Percentiles rank a stretch among this genome's conserved stretches.
Conservation (phyloP, 92 coral and sea anemone genomes). For the Epizoanthus rinbou region DNA sequence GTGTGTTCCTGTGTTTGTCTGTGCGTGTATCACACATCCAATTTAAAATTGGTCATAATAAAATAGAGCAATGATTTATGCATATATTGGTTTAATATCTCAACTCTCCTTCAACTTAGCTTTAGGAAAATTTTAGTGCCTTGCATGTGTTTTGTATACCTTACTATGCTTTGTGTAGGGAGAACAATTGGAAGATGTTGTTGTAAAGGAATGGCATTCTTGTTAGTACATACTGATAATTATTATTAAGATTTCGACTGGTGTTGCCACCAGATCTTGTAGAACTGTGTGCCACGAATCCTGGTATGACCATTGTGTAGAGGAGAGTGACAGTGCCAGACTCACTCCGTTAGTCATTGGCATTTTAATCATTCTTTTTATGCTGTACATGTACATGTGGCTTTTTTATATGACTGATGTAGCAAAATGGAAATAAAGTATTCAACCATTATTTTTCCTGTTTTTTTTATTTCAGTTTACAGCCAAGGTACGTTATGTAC, state of each 20-base stretch:
- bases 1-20: neutral
- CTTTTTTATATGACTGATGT: conserved; percentile 18
- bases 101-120: no score
- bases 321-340: neutral
- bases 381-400: conserved; percentile 37
- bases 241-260: no score
- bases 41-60: no score
- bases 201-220: neutral
- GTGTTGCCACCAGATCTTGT: no score
- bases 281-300: no score
- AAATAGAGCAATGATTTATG: no score
- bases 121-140: no score
- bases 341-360: conserved; percentile 12
- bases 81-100: no score
- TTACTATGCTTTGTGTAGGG: neutral
- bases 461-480: neutral
- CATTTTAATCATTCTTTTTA: conserved; percentile 38
- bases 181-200: neutral
- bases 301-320: neutral
- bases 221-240: neutral
- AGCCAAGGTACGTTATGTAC: neutral
- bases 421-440: conserved; percentile 28
- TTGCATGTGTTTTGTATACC: neutral
- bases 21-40: no score
- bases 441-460: conserved; percentile 3